Evolutionary conservation across 2,888 invertebrate genomes (phyloP), one percentile per base, ranked within the genome.

Genomic region (Drosophila affinis): DNA sequence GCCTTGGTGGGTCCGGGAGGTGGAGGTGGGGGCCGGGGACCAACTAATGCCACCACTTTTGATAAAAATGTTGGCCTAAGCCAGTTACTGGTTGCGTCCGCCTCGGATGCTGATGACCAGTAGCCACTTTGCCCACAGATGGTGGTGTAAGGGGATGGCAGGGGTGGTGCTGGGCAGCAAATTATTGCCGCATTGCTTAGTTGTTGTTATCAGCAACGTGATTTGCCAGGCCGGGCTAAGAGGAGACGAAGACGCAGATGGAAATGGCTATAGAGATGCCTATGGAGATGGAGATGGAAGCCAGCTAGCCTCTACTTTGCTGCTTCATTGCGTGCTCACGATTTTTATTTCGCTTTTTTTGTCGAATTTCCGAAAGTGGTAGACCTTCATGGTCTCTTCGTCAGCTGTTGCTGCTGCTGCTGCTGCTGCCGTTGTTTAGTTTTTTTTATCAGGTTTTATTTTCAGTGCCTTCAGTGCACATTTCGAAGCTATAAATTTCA

Each of bases 351-450:
- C 72, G 70, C 39, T 39, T 61, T 79, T 80, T 80, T 69, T 74
- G 75, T 82, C 80, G 83, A 83, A 77, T 86, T 88, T 88, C 89
- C 72, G 89, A 89, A 89, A 89, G 89, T 89, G 84, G 89, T 81
- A 90, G 89, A 90, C 89, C 89, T 89, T 89, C 89, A 63, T 72
- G 73, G 72, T 58, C 72, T 72, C 63, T 62, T 71, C 71, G 48
- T 71, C 71, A 68, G 75, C 84, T 78, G 85, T 68, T 69, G 61
- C 34, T 72, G 63, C 61, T 56, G 52, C 49, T 59, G 52, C 46
- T 45, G 65, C 17, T 17, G 48, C 27, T 24, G 5, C 24, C 44
- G 52, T 45, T 46, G 52, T 45, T 83, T 76, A 70, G 78, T 78
- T 86, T 74, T 81, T 77, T 77, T 84, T 83, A 83, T 87, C 85